Evolutionary conservation across 1,140 invertebrate species (phyloP).

Genomic region (Caenorhabditis latens): DNA sequence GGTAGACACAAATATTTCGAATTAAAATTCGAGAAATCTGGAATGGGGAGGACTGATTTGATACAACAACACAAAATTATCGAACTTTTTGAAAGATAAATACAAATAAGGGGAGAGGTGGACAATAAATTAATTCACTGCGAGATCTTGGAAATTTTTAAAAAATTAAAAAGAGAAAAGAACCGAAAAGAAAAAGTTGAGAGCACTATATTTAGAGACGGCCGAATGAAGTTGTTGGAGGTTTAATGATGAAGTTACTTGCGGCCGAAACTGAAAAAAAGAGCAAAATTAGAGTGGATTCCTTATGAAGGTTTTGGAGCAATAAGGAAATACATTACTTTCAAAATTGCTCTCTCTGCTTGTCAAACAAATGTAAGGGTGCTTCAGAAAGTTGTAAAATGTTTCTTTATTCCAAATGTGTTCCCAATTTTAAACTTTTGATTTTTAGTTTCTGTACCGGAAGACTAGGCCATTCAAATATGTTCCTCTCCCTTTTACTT

Average conservation of each 20-base stretch:
- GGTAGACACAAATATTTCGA: background rate
- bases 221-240: background rate
- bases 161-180: background rate
- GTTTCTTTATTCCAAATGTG: background rate
- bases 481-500: background rate
- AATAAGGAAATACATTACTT: background rate
- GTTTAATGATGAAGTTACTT: background rate
- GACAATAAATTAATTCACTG: background rate
- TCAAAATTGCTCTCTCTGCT: background rate
- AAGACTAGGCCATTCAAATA: too few species aligned
- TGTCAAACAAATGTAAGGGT: background rate
- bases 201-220: background rate
- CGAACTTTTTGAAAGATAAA: too few species aligned
- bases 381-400: background rate
- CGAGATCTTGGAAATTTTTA: background rate
- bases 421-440: background rate
- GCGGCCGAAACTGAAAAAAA: slow-evolving; percentile 33
- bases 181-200: background rate
- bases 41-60: background rate
- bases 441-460: too few species aligned
- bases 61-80: slow-evolving; percentile 1
- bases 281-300: too few species aligned
- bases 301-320: background rate
- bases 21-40: background rate
- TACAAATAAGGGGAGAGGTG: too few species aligned